These are phyloP conservation scores for Kryphioiulus occultus DNA, from an alignment of 2,888 invertebrate genomes.

Conservation along the genomic window DNA sequence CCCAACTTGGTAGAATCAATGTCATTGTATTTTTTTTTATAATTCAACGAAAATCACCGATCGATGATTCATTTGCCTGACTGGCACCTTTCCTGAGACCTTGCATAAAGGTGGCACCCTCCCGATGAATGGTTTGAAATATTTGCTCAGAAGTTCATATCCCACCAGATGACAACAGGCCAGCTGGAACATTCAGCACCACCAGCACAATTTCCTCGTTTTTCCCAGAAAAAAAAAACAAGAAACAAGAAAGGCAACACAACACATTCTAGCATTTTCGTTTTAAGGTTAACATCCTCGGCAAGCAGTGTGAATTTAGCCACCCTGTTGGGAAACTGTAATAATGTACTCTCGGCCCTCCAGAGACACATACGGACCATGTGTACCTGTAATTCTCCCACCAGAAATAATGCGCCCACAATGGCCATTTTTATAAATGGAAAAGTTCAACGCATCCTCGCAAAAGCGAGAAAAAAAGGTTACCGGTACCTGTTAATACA, in stretches of 20 bases:
- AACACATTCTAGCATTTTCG: neutral
- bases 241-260: neutral
- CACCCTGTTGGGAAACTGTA: neutral
- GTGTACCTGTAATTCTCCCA: neutral
- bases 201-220: neutral
- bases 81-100: neutral
- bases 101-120: neutral
- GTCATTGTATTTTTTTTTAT: neutral
- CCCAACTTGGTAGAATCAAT: neutral
- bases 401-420: neutral
- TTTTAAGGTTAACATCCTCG: constrained; percentile 1
- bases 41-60: neutral
- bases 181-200: neutral
- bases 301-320: neutral
- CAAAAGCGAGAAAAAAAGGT: neutral
- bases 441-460: neutral
- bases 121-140: neutral
- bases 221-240: neutral
- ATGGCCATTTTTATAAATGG: neutral
- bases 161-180: neutral
- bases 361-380: neutral
- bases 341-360: neutral
- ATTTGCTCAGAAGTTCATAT: neutral
- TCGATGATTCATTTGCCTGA: neutral
- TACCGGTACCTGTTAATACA: neutral